phyloP scores from a whole-genome alignment of 1,140 invertebrate species.

The Samia ricini region DNA sequence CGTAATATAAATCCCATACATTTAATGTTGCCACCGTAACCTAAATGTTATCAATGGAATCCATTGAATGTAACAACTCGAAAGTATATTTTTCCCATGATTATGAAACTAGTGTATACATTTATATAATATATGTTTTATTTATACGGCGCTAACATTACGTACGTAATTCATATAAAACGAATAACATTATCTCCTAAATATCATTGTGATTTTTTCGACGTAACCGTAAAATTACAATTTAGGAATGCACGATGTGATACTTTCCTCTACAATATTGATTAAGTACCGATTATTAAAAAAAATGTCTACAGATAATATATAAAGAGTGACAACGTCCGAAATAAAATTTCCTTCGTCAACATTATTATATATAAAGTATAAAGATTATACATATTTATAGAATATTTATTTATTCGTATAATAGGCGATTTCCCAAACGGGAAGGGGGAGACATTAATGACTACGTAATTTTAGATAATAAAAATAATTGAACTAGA shows the following conservation, averaged over 20 bases:
- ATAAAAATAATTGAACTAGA: conserved; percentile 67
- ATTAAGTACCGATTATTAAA: conserved; percentile 70
- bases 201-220: conserved; percentile 61
- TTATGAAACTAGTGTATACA: conserved; percentile 29
- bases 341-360: conserved; percentile 40
- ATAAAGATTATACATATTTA: conserved; percentile 50
- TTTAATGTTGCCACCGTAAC: no score
- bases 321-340: conserved; percentile 40
- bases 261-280: conserved; percentile 65
- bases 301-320: conserved; percentile 55
- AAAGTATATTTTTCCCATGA: conserved; percentile 39
- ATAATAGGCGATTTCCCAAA: conserved; percentile 35
- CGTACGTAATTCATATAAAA: conserved; percentile 69
- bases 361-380: conserved; percentile 47
- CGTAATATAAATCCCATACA: neutral
- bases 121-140: neutral
- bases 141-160: conserved; percentile 54
- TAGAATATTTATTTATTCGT: no score
- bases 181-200: conserved; percentile 69
- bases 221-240: conserved; percentile 67
- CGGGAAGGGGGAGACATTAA: conserved; percentile 27
- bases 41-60: neutral
- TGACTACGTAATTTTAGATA: conserved; percentile 58
- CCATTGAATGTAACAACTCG: neutral
- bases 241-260: conserved; percentile 65